Conservation (phyloP, 2,888 invertebrate species). For the Lycophotia porphyrea region DNA sequence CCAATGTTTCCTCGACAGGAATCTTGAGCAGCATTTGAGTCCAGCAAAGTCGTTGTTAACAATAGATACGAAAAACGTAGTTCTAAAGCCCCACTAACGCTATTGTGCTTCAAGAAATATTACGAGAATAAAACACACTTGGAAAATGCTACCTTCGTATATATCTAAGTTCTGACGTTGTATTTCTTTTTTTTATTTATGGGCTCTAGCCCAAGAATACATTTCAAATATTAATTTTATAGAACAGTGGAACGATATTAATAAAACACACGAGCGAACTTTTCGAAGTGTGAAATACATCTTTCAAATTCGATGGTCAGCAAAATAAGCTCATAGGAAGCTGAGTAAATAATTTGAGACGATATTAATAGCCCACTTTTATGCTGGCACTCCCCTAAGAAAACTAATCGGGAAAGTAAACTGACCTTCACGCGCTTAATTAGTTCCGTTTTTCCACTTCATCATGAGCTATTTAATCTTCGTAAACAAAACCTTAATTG, state of each 20-base stretch:
- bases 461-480: conserved; percentile 72
- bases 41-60: conserved; percentile 51
- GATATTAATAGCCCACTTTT: conserved; percentile 63
- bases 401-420: conserved; percentile 85
- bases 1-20: conserved; percentile 47
- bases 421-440: conserved; percentile 83
- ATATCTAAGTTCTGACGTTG: conserved; percentile 29
- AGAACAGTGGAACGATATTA: conserved; percentile 3
- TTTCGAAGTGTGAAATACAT: neutral
- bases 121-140: conserved; percentile 42
- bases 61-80: conserved; percentile 51
- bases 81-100: conserved; percentile 54
- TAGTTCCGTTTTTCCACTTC: conserved; percentile 76
- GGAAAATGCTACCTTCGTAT: conserved; percentile 43
- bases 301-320: conserved; percentile 3
- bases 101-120: conserved; percentile 60
- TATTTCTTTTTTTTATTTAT: conserved; percentile 31
- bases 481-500: conserved; percentile 76
- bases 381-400: conserved; percentile 75
- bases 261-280: too few species aligned
- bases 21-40: conserved; percentile 49
- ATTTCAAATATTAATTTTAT: conserved; percentile 46
- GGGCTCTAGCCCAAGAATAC: conserved; percentile 7
- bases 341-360: conserved; percentile 53
- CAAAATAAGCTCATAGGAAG: conserved; percentile 9